A percentile compares a stretch with the other conserved stretches of the same genome.
These are phyloP conservation scores for Tragelaphus imberbis DNA, from an alignment of 2,113 vertebrate species.

Conservation along the genomic window DNA sequence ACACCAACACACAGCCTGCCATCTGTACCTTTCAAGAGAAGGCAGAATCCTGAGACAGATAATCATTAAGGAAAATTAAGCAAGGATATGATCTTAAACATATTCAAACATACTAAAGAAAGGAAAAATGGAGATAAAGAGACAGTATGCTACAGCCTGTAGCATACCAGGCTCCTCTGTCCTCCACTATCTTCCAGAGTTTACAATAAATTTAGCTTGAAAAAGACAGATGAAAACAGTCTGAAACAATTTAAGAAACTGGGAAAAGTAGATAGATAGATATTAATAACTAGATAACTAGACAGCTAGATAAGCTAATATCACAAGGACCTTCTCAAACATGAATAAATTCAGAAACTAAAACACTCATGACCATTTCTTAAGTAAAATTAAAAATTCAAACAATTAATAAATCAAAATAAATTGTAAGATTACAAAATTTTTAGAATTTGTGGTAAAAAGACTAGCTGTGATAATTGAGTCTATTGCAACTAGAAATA, in stretches of 20 bases:
- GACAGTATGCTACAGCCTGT: accelerated
- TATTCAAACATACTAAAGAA: not conserved
- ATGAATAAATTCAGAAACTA: not conserved
- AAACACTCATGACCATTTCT: not conserved
- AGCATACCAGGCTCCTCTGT: not conserved
- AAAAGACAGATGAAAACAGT: not conserved
- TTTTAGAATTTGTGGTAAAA: not conserved
- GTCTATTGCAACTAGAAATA: not conserved
- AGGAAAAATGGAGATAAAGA: not conserved
- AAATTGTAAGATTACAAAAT: not conserved
- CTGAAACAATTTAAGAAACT: not conserved
- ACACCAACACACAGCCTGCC: not conserved
- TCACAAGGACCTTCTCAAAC: not conserved
- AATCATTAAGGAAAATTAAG: not conserved
- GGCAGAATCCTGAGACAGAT: not conserved
- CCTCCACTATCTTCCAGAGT: not conserved
- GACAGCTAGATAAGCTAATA: too few species aligned
- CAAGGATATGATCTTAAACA: not conserved
- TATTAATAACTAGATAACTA: not conserved
- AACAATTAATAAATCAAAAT: not conserved
- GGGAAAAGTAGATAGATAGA: not conserved
- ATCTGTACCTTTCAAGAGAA: not conserved
- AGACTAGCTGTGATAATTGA: not conserved
- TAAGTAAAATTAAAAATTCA: not conserved
- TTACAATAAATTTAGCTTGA: not conserved